These are phyloP conservation scores for Hassar affinis DNA, from an alignment of 2,113 vertebrate genomes.

Conservation along the genomic window DNA sequence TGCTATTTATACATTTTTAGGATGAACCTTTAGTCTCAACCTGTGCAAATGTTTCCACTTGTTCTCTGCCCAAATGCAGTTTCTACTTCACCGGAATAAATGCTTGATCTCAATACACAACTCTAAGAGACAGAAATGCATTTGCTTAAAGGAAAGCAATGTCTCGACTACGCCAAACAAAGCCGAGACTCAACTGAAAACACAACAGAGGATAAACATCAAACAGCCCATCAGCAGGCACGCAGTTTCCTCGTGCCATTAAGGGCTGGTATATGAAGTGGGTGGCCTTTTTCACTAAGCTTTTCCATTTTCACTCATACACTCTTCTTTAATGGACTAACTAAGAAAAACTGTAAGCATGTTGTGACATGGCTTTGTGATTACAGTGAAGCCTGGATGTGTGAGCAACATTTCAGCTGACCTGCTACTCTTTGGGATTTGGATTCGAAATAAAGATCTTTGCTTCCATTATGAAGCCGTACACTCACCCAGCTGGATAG, in stretches of 20 bases:
- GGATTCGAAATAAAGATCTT: background rate
- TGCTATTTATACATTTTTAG: background rate
- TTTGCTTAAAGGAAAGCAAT: background rate
- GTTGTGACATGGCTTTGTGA: background rate
- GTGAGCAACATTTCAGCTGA: background rate
- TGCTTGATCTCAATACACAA: background rate
- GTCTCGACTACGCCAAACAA: background rate
- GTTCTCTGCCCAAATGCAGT: background rate
- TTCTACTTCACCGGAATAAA: background rate
- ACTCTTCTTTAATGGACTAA: background rate
- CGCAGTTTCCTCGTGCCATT: background rate
- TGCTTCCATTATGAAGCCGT: background rate
- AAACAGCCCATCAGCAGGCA: background rate
- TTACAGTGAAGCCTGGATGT: background rate
- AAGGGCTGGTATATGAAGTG: background rate
- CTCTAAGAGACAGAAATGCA: background rate
- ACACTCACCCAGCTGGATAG: constrained; percentile 88
- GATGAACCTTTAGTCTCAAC: background rate
- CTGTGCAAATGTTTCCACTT: background rate
- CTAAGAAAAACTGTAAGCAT: background rate
- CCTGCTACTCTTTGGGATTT: background rate
- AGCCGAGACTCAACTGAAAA: background rate
- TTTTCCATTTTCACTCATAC: background rate
- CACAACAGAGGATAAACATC: background rate
- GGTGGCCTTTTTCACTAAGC: background rate